Base-by-base conservation (phyloP, 1,140 invertebrate genomes). In the Panagrolaimus sp. region DNA sequence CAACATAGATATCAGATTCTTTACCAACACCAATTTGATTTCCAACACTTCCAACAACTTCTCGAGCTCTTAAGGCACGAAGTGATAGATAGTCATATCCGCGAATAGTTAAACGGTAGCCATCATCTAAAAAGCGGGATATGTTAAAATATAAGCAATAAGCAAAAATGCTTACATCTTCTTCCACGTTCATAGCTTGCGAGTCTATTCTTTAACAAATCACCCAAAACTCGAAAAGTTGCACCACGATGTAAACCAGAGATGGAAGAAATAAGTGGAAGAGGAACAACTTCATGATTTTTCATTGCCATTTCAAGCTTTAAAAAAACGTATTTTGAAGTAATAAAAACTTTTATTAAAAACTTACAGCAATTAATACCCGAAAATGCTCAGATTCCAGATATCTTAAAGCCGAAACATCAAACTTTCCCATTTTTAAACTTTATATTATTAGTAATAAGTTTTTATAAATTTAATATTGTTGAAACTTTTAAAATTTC, bases 231-330 rank as follows among this genome's bases (percentile, higher is more conserved):
- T 86, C 96, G 97, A 81, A 94, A 90, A 14, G 92, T 91, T 65
- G 95, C 96, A 42, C 96, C 96, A 77, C 92, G 88, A 72, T 89
- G 89, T 4, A 99, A 86, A 84, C 91, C 91, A 42, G 96, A 93
- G 81, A 99, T 96, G 14, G 91, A 89, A 38, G 93, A 91, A 13
- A 92, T 89, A 20, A 99, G 84, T 0, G 89, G 86, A 4, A 88
- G 88, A 2, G 95, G 93, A 2, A 98, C 95, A 5, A 98, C 84
- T 84, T 98, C 95, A 81, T 99, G 96, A 83, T 99, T 99, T 83
- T 96, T 96, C 93, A 98, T 96, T 9, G 95, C 95, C 94, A 98
- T 97, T 87, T 98, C 95, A 84, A 98, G 90, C 92, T 94, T 75
- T 4, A 38, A 38, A 25, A 16, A 38, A 13, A 16, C 1, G n/a